phyloP scores from a whole-genome alignment of 2,888 invertebrate genomes.

The Isotomurus palustris region DNA sequence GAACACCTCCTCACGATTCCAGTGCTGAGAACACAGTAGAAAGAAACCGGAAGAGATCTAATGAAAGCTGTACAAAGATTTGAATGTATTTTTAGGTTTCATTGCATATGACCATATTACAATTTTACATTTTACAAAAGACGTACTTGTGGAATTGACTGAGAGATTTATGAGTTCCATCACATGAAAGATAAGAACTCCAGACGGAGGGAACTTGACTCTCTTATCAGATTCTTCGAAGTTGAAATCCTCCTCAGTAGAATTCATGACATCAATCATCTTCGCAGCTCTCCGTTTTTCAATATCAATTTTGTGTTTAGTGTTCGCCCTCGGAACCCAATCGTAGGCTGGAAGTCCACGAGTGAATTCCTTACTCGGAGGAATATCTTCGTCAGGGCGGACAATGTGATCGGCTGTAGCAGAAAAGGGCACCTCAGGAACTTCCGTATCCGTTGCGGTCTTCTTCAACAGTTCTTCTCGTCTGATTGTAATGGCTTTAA shows the following conservation, averaged over 20 bases:
- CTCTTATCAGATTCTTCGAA: slow-evolving; percentile 26
- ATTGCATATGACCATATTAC: not conserved
- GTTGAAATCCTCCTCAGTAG: slow-evolving; percentile 18
- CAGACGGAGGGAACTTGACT: slow-evolving; percentile 27
- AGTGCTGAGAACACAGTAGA: slow-evolving; percentile 28
- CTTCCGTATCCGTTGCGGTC: too few species aligned
- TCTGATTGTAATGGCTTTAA: too few species aligned
- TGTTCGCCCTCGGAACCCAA: slow-evolving; percentile 25
- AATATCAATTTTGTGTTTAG: slow-evolving; percentile 21
- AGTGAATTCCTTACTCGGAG: too few species aligned
- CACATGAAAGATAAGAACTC: slow-evolving; percentile 33
- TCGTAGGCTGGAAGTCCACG: not conserved
- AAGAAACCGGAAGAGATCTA: slow-evolving; percentile 29
- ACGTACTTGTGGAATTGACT: slow-evolving; percentile 24
- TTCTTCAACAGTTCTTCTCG: too few species aligned
- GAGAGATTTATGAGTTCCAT: slow-evolving; percentile 29
- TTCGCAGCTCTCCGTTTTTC: slow-evolving; percentile 18
- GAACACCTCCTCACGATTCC: slow-evolving; percentile 23
- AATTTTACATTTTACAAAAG: not conserved
- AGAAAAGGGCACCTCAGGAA: too few species aligned
- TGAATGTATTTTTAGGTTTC: not conserved
- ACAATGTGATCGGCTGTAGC: too few species aligned
- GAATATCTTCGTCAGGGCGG: too few species aligned
- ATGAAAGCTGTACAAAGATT: slow-evolving; percentile 20
- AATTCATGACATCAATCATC: slow-evolving; percentile 23